Base-by-base conservation (phyloP, 2,888 invertebrate species). In the Capitulum mitella region DNA sequence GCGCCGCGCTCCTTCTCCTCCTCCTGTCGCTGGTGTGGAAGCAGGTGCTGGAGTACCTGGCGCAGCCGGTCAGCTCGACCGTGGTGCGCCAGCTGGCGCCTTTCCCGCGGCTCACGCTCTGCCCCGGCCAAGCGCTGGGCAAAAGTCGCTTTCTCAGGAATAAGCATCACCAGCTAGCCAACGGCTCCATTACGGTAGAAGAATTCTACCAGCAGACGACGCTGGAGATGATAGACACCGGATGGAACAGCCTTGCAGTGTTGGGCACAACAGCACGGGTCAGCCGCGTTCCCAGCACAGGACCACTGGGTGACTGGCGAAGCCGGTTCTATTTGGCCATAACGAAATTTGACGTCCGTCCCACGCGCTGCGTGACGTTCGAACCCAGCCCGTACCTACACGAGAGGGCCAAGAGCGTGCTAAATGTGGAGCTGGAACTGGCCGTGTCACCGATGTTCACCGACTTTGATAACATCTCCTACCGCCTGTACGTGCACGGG, bases 61-160 rank as follows among this genome's bases (percentile, higher is more conserved):
- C 76, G 58, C 58, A 78, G 43, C n/a, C 61, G 46, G 48, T 77
- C 64, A 77, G 61, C 79, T n/a, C 77, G 58, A 34, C 77, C 77
- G 46, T 79, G 40, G 32, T 77, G 46, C n/a, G 58, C 10, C 58
- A 29, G 26, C 58, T 10, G 29, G 58, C 58, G n/a, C 29, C 58
- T 6, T 58, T 58, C 58, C 58, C 58, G n/a, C 29, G 58, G 10
- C 58, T 58, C 5, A 58, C 58, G 29, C 58, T 58, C 58, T 58
- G 58, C 12, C 58, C 58, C n/a, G 58, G 3, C n/a, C 3, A 10
- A 1, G n/a, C 6, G n/a, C 6, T 10, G 29, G 58, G 29, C 8
- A 5, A 10, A 10, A 5, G 29, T 10, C 58, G n/a, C 58, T 58
- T 6, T n/a, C 3, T n/a, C n/a, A 29, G n/a, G n/a, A n/a, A n/a